phyloP scores from a whole-genome alignment of 1,140 invertebrate genomes.

The Anthonomus grandis region DNA sequence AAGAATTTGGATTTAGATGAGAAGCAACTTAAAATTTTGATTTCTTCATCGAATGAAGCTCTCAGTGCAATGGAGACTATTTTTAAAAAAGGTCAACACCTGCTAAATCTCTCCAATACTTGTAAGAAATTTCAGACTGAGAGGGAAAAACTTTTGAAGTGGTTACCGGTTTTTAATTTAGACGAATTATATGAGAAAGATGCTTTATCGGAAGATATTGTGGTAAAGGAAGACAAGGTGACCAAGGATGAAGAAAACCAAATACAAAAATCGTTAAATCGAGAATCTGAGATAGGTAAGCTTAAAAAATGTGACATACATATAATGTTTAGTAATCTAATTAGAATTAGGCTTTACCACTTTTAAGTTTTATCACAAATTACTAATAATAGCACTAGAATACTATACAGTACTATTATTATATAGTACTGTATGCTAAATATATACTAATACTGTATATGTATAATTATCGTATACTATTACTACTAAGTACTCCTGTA shows the following conservation, averaged over 20 bases:
- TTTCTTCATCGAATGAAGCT: conserved; percentile 24
- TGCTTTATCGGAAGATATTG: neutral
- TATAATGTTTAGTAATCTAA: too few relatives aligned
- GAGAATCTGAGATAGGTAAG: too few relatives aligned
- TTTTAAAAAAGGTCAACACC: conserved; percentile 30
- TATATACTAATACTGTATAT: too few relatives aligned
- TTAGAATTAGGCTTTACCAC: too few relatives aligned
- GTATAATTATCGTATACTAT: too few relatives aligned
- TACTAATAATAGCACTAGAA: too few relatives aligned
- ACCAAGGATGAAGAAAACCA: conserved; percentile 26
- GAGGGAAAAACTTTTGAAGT: conserved; percentile 33
- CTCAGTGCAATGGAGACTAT: conserved; percentile 31
- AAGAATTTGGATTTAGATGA: conserved; percentile 35
- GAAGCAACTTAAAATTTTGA: conserved; percentile 32
- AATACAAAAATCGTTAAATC: conserved; percentile 4
- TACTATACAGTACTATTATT: too few relatives aligned
- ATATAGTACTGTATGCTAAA: too few relatives aligned
- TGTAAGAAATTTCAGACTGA: conserved; percentile 42
- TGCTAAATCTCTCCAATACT: conserved; percentile 30
- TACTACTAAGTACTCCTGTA: too few relatives aligned
- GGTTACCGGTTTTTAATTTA: conserved; percentile 11
- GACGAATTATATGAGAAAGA: neutral
- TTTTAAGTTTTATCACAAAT: too few relatives aligned
- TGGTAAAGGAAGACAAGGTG: neutral
- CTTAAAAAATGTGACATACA: too few relatives aligned